These are phyloP conservation scores for Dissostichus mawsoni DNA, from an alignment of 2,113 vertebrate genomes.

Conservation along the genomic window DNA sequence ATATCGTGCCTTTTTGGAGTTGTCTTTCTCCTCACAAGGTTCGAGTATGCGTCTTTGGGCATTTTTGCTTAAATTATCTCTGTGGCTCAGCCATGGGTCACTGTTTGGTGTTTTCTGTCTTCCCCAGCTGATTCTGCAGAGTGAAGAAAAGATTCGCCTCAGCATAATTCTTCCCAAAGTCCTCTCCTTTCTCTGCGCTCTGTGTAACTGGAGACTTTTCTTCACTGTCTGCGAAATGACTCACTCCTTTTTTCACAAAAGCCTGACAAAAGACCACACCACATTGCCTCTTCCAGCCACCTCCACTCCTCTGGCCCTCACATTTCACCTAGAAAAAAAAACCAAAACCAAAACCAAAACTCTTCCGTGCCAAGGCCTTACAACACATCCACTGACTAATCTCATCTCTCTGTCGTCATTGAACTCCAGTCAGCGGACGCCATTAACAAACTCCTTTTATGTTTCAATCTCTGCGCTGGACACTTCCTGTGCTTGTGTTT, in stretches of 20 bases:
- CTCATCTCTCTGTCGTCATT: background rate
- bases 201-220: conserved; percentile 75
- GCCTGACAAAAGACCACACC: conserved; percentile 71
- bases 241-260: conserved; percentile 64
- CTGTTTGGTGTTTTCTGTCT: conserved; percentile 57
- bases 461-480: conserved; percentile 25
- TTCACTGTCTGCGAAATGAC: conserved; percentile 72
- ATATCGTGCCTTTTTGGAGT: background rate
- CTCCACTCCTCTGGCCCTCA: conserved; percentile 32
- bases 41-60: background rate
- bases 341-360: background rate
- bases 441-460: conserved; percentile 34
- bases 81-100: conserved; percentile 33
- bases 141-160: conserved; percentile 70
- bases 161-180: conserved; percentile 74
- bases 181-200: conserved; percentile 40
- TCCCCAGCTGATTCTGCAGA: conserved; percentile 80
- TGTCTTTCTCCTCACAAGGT: background rate
- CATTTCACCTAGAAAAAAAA: conserved; percentile 52
- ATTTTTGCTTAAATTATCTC: background rate
- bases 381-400: background rate
- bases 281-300: conserved; percentile 41
- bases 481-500: conserved; percentile 53
- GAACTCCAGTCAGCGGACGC: background rate
- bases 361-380: background rate